Evolutionary conservation across 2,797 vertebrate genomes (phyloP), one percentile per base, ranked within the genome.

Genomic region (Sebastiscus tertius): DNA sequence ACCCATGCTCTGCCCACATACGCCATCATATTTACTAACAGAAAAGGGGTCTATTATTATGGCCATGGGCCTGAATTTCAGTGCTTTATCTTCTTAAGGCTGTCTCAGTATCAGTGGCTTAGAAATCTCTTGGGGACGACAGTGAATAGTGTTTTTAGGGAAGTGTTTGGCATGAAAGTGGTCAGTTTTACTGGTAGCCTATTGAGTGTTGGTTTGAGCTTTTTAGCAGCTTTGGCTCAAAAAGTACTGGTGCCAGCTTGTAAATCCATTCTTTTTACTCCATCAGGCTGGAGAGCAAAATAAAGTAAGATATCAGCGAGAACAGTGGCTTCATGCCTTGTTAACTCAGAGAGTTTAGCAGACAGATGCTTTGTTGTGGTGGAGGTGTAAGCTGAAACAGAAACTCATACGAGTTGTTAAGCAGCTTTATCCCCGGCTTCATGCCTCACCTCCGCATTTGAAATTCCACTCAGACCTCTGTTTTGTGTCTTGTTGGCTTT

Each of bases 341-440:
- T 86, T 82, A 83, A 56, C 54, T 64, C 31, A 1, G 27, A 61
- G 49, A 74, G 22, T 78, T 70, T 11, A 71, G 64, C 46, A 65
- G 80, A 71, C 62, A 83, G 33, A 72, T 24, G 75, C 60, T 31
- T 74, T 72, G 75, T 80, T 78, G 55, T 65, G 58, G 73, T 22
- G 52, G 46, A 85, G 78, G 74, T 87, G 66, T 87, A 55, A 80
- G 77, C 69, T 52, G 55, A 80, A 34, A 74, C 26, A 18, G 60
- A 71, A 64, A 64, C 58, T 82, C 63, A 31, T 31, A 67, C 1
- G 5, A 60, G 55, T 66, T 82, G 80, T 86, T 87, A 77, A 90
- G 80, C 79, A 75, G 82, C 74, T 84, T 86, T 61, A 76, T 64
- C 16, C 59, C 29, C 27, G 72, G 54, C 56, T 83, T 81, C 64